Conservation (phyloP, 2,797 vertebrate species). For the Prunella strophiata region DNA sequence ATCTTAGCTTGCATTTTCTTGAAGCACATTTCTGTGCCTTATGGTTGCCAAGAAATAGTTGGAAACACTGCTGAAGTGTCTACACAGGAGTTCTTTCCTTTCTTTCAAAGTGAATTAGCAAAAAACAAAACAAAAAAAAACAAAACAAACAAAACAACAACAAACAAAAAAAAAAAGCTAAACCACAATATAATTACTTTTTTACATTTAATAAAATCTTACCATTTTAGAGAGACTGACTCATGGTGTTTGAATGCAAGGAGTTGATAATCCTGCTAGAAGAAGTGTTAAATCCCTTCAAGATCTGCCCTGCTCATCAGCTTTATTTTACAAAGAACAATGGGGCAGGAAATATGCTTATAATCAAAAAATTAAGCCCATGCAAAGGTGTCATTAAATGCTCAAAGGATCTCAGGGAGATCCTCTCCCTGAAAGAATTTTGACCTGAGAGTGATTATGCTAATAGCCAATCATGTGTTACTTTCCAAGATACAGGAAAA, state of each 20-base stretch:
- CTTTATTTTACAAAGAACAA: not conserved
- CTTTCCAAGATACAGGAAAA: not conserved
- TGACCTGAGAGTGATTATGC: not conserved
- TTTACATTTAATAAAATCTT: conserved; percentile 23
- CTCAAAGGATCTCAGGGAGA: not conserved
- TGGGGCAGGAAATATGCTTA: not conserved
- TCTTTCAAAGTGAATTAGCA: not conserved
- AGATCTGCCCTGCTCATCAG: not conserved
- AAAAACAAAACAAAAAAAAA: not conserved
- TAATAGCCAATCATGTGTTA: not conserved
- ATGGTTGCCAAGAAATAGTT: conserved; percentile 1
- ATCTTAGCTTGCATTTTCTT: not conserved
- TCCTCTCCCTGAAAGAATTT: not conserved
- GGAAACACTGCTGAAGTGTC: not conserved
- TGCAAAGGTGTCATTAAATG: not conserved
- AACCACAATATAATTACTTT: not conserved
- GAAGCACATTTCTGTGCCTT: not conserved
- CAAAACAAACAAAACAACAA: too few relatives aligned
- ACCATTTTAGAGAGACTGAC: not conserved
- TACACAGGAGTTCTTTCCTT: not conserved
- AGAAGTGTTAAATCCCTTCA: conserved; percentile 4
- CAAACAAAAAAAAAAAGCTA: not conserved
- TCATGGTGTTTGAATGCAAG: not conserved
- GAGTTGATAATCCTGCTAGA: not conserved
- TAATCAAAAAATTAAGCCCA: not conserved